Percentiles rank a stretch among this genome's conserved stretches.
phyloP scores from a whole-genome alignment of 1,140 invertebrate genomes.

The Matsumurasca onukii region DNA sequence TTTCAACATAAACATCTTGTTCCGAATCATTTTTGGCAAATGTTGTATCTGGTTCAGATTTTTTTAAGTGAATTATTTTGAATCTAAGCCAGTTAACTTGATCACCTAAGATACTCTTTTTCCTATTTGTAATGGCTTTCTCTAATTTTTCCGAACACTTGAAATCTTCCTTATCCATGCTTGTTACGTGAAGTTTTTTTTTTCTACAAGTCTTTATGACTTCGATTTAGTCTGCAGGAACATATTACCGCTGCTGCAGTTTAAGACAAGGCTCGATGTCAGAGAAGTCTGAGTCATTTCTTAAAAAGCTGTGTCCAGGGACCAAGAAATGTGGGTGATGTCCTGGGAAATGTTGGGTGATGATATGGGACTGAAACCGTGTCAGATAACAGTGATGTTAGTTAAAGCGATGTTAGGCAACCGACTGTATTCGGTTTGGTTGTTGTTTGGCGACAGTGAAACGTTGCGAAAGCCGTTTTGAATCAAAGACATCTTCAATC shows the following conservation, averaged over 20 bases:
- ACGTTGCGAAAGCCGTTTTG: too few relatives aligned
- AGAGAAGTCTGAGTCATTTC: conserved; percentile 46
- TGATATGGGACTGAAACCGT: too few relatives aligned
- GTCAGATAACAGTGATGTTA: too few relatives aligned
- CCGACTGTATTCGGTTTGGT: too few relatives aligned
- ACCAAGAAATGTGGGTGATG: conserved; percentile 45
- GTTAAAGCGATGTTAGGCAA: too few relatives aligned
- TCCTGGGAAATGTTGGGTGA: too few relatives aligned
- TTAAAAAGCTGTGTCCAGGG: conserved; percentile 46
- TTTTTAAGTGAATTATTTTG: conserved; percentile 11
- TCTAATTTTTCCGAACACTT: conserved; percentile 8
- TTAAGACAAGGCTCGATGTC: conserved; percentile 45
- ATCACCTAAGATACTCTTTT: conserved; percentile 9
- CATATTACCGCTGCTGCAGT: conserved; percentile 43
- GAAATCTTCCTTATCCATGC: conserved; percentile 19
- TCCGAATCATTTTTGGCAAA: conserved; percentile 26
- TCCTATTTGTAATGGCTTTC: conserved; percentile 19
- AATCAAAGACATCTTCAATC: too few relatives aligned
- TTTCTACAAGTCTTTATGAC: conserved; percentile 40
- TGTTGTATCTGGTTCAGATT: conserved; percentile 21
- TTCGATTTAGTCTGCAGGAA: conserved; percentile 43
- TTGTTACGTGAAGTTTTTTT: conserved; percentile 24
- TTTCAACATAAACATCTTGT: conserved; percentile 30
- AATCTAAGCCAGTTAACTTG: conserved; percentile 29
- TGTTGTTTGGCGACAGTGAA: too few relatives aligned